Evolutionary conservation across 2,113 vertebrate genomes (phyloP).

Genomic region (Megalops atlanticus): DNA sequence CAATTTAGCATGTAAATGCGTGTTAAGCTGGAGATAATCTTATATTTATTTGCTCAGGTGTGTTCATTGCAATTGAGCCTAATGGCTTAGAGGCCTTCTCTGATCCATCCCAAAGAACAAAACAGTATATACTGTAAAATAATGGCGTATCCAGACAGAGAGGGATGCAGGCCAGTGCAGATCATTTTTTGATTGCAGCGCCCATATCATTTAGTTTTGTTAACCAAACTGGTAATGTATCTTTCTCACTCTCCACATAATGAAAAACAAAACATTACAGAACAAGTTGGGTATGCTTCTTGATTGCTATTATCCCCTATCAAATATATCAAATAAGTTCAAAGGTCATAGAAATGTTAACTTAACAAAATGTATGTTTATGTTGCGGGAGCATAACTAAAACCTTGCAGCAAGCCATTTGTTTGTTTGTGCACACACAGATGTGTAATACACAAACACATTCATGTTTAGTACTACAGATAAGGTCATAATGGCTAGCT

Average conservation of each 20-base stretch:
- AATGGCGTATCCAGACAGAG: neutral
- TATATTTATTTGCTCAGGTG: neutral
- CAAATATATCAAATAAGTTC: too few species aligned
- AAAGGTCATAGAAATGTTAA: too few species aligned
- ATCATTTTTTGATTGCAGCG: neutral
- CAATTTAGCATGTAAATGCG: too few species aligned
- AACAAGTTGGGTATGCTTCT: too few species aligned
- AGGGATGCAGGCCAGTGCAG: neutral
- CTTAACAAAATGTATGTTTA: neutral
- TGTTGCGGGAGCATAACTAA: neutral
- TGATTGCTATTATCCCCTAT: too few species aligned
- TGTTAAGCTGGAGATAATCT: neutral
- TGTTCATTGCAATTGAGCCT: neutral
- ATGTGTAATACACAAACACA: neutral
- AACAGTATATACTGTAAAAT: neutral
- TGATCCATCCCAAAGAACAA: too few species aligned
- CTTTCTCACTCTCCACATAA: too few species aligned
- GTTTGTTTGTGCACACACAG: neutral
- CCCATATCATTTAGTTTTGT: too few species aligned
- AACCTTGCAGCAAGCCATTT: neutral
- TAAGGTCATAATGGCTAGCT: slow-evolving; percentile 11
- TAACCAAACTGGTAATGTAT: too few species aligned
- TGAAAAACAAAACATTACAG: too few species aligned
- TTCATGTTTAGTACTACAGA: neutral
- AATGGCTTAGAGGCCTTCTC: too few species aligned